phyloP scores from a whole-genome alignment of 1,140 invertebrate species.

The Pseudachorutes palmiensis region DNA sequence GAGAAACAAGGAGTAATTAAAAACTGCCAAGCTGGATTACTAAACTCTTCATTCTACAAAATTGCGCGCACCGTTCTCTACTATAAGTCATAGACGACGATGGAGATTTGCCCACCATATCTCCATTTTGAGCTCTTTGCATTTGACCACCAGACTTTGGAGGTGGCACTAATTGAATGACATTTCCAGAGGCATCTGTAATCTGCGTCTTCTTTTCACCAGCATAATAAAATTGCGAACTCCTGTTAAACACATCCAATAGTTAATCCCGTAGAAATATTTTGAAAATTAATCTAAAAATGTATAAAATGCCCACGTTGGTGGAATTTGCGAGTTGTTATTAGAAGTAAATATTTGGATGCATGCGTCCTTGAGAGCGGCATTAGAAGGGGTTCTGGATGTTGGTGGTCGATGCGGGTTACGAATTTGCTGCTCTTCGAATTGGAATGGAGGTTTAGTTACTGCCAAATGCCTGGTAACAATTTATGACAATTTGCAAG shows the following conservation, averaged over 20 bases:
- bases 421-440: background rate
- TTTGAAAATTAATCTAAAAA: too few relatives aligned
- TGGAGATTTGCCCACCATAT: background rate
- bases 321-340: background rate
- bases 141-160: background rate
- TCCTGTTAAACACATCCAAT: background rate
- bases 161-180: slow-evolving; percentile 3
- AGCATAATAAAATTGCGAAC: background rate
- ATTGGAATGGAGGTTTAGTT: background rate
- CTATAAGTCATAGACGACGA: too few relatives aligned
- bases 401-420: background rate
- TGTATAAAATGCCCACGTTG: background rate
- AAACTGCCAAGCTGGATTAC: too few relatives aligned
- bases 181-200: background rate
- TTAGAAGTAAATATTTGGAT: slow-evolving; percentile 2
- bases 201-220: background rate
- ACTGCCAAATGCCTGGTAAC: background rate
- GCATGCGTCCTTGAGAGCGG: background rate
- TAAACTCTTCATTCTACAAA: background rate
- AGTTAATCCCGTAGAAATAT: too few relatives aligned
- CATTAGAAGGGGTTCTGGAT: background rate
- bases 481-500: background rate
- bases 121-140: background rate
- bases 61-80: background rate
- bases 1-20: background rate